phyloP scores from a whole-genome alignment of 2,888 invertebrate species.

The Drosophila neonasuta region DNA sequence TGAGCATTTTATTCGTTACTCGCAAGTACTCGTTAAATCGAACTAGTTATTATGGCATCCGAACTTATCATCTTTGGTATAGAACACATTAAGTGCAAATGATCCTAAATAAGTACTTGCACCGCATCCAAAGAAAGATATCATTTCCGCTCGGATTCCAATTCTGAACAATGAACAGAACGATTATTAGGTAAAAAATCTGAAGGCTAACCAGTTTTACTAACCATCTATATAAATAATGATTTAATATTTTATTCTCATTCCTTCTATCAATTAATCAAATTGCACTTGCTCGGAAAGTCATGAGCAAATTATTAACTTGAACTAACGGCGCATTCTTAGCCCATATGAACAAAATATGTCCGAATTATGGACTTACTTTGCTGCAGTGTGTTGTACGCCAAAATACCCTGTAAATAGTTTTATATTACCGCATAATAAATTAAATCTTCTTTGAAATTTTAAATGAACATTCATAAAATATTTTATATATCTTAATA shows the following conservation, averaged over 20 bases:
- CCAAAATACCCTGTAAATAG: constrained; percentile 12
- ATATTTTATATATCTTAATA: too few relatives aligned
- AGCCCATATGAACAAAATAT: background rate
- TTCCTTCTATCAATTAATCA: background rate
- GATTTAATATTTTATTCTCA: too few relatives aligned
- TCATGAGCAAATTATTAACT: constrained; percentile 30
- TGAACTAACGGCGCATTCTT: constrained; percentile 29
- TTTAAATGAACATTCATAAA: too few relatives aligned
- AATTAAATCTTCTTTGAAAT: too few relatives aligned
- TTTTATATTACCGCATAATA: too few relatives aligned
- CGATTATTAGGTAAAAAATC: background rate
- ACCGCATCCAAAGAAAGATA: constrained; percentile 2
- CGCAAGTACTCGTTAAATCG: constrained; percentile 1
- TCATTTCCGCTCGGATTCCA: constrained; percentile 1
- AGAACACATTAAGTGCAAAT: constrained; percentile 38
- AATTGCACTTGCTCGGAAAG: background rate
- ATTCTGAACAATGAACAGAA: background rate
- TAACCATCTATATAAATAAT: too few relatives aligned
- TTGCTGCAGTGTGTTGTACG: background rate
- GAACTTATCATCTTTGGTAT: constrained; percentile 40
- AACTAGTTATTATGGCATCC: constrained; percentile 33
- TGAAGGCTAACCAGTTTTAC: too few relatives aligned
- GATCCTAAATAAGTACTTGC: constrained; percentile 32
- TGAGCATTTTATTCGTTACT: constrained; percentile 3
- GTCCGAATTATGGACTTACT: too few relatives aligned